Conservation (phyloP, 2,797 vertebrate species). For the Jordanella pulchra region DNA sequence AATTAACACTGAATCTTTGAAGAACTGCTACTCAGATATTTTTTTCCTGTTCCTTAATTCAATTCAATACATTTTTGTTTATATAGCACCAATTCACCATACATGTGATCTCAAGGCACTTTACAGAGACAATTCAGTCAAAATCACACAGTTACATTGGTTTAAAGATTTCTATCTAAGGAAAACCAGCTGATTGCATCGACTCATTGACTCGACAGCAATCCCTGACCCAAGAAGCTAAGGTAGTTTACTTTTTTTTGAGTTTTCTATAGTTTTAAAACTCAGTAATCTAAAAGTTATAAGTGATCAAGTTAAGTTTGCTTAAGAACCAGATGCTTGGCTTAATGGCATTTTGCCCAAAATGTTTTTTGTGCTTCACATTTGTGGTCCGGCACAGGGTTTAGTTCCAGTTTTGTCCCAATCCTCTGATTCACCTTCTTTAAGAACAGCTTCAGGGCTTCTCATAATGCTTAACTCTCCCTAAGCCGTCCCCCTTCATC, state of each 20-base stretch:
- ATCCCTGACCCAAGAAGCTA: no score
- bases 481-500: constrained; percentile 79
- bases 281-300: constrained; percentile 70
- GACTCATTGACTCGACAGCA: no score
- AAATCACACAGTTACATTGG: no score
- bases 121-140: no score
- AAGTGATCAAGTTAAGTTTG: constrained; percentile 74
- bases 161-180: no score
- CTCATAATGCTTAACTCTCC: constrained; percentile 76
- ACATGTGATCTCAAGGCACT: no score
- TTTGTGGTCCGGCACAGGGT: constrained; percentile 76
- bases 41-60: constrained; percentile 4
- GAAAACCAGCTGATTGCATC: no score
- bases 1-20: background rate
- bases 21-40: constrained; percentile 6
- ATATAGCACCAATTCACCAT: no score
- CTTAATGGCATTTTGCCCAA: constrained; percentile 77
- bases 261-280: constrained; percentile 51
- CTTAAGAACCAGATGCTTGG: constrained; percentile 75
- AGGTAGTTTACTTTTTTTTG: constrained; percentile 50
- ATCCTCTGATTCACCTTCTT: constrained; percentile 83
- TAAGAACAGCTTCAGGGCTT: constrained; percentile 78
- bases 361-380: constrained; percentile 72
- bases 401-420: constrained; percentile 81
- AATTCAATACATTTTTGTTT: no score